Percentiles rank a stretch among this genome's conserved stretches.
Conservation (phyloP, 1,140 invertebrate genomes). For the Tetramorium alpestre region DNA sequence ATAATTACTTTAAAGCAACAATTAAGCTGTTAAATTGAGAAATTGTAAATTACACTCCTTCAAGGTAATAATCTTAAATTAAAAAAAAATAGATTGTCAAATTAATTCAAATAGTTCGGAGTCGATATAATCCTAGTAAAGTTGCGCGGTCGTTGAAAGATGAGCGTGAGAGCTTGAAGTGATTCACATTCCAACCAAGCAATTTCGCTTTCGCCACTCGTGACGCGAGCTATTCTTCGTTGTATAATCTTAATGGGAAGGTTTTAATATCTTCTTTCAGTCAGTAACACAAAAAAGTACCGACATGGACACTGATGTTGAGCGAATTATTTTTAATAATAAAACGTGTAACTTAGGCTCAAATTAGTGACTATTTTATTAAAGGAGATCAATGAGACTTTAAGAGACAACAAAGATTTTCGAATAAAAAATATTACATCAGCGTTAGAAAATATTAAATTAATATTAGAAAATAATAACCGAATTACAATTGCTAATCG, state of each 20-base stretch:
- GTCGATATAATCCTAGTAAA: constrained; percentile 38
- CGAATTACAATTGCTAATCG: not conserved
- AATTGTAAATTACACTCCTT: not conserved
- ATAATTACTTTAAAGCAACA: not conserved
- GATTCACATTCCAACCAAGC: constrained; percentile 64
- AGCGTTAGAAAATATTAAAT: too few relatives aligned
- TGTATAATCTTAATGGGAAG: constrained; percentile 71
- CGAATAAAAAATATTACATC: not conserved
- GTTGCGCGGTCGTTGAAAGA: constrained; percentile 28
- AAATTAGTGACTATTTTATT: not conserved
- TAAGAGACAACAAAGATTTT: not conserved
- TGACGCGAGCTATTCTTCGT: constrained; percentile 41
- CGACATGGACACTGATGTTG: constrained; percentile 35
- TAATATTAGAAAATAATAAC: not conserved
- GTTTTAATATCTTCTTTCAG: constrained; percentile 48
- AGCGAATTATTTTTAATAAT: constrained; percentile 36
- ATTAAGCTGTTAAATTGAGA: not conserved
- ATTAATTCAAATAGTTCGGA: not conserved
- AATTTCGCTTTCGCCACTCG: constrained; percentile 51
- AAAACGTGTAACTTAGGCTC: not conserved
- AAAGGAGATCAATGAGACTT: not conserved
- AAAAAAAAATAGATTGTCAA: not conserved
- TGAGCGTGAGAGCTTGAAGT: constrained; percentile 2
- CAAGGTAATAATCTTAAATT: not conserved
- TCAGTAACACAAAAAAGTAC: not conserved